Percentiles rank a stretch among this genome's conserved stretches.
Evolutionary conservation across 2,113 vertebrate genomes (phyloP).

Genomic region (Scatophagus argus): DNA sequence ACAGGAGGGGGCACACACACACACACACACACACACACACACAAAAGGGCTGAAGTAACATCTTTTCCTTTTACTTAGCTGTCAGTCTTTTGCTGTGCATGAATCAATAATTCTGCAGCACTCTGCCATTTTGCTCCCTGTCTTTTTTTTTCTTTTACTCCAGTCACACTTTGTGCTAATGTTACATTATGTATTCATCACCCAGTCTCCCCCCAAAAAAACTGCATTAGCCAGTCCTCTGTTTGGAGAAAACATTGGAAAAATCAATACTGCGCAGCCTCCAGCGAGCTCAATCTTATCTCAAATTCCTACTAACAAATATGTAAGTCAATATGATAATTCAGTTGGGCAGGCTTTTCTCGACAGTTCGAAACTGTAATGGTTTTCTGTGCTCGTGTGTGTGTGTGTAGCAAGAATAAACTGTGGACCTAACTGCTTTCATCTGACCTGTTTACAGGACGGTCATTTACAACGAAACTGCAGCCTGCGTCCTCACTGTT

Average conservation of each 20-base stretch:
- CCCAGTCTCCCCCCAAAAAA: background rate
- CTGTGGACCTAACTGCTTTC: constrained; percentile 16
- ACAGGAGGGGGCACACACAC: constrained; percentile 17
- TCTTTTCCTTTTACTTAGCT: constrained; percentile 33
- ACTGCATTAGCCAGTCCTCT: constrained; percentile 49
- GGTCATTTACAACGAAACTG: constrained; percentile 23
- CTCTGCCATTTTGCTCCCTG: constrained; percentile 26
- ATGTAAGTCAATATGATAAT: constrained; percentile 69
- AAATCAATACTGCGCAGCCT: constrained; percentile 62
- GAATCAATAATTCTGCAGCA: constrained; percentile 72
- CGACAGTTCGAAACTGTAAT: constrained; percentile 17
- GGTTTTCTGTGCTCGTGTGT: constrained; percentile 18
- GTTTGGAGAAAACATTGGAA: constrained; percentile 57
- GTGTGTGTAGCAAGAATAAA: constrained; percentile 5
- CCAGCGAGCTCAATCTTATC: constrained; percentile 43
- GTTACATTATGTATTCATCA: constrained; percentile 50
- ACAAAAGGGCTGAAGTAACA: constrained; percentile 23
- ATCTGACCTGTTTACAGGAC: constrained; percentile 46
- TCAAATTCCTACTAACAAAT: constrained; percentile 70
- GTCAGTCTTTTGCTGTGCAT: constrained; percentile 51
- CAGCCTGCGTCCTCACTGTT: constrained; percentile 17
- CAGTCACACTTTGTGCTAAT: constrained; percentile 45
- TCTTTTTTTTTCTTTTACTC: constrained; percentile 23
- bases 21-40: constrained; percentile 11
- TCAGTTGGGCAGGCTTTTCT: constrained; percentile 45